Conservation (phyloP, 2,888 invertebrate genomes). For the Rhaphigaster nebulosa region DNA sequence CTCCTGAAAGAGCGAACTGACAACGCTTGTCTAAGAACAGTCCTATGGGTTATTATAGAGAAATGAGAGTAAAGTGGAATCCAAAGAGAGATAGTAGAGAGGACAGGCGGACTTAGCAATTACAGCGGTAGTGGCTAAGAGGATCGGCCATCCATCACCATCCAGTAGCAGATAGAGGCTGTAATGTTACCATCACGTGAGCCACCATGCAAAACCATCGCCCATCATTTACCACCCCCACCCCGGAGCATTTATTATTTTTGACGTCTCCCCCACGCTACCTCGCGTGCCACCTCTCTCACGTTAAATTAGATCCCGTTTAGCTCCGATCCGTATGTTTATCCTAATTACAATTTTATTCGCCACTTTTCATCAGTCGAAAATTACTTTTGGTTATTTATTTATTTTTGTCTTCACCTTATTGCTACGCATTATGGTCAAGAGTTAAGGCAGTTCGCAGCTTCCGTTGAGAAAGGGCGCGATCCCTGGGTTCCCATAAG, state of each 20-base stretch:
- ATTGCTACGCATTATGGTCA: too few species aligned
- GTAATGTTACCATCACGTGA: slow-evolving; percentile 44
- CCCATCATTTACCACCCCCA: neutral
- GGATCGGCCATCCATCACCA: slow-evolving; percentile 20
- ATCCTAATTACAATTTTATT: slow-evolving; percentile 23
- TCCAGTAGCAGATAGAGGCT: neutral
- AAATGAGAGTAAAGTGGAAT: too few species aligned
- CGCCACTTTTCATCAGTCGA: neutral
- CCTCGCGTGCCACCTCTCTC: slow-evolving; percentile 8
- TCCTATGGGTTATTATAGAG: neutral
- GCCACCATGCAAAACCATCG: slow-evolving; percentile 43
- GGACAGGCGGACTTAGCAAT: neutral
- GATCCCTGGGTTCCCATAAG: too few species aligned
- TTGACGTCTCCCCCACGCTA: slow-evolving; percentile 45
- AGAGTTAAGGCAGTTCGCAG: too few species aligned
- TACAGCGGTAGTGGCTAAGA: neutral
- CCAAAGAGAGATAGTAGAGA: neutral
- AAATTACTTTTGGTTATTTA: neutral
- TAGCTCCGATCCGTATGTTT: slow-evolving; percentile 42
- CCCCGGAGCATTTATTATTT: slow-evolving; percentile 26
- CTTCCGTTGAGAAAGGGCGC: too few species aligned
- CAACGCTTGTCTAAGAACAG: neutral
- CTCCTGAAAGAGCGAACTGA: too few species aligned
- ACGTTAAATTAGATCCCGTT: slow-evolving; percentile 38
- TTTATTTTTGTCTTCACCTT: too few species aligned